Conservation (phyloP, 2,113 vertebrate species). For the Gallinago paraguaiae region DNA sequence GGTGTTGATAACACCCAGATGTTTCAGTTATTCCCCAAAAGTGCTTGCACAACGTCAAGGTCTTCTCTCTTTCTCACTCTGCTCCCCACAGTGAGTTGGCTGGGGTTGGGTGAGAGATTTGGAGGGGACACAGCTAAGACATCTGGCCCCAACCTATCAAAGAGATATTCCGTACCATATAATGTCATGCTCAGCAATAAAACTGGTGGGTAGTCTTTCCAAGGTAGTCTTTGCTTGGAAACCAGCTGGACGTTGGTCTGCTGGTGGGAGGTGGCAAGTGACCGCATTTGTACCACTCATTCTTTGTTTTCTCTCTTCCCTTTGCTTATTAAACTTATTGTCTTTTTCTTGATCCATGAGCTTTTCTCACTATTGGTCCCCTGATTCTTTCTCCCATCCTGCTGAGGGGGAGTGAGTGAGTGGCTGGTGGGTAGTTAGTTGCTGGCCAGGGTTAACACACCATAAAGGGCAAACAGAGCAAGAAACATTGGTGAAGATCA, state of each 20-base stretch:
- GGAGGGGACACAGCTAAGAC: not conserved
- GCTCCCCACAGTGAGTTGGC: accelerated
- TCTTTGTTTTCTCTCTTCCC: not conserved
- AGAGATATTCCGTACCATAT: not conserved
- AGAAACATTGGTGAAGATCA: not conserved
- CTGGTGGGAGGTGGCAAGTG: not conserved
- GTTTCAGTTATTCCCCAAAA: not conserved
- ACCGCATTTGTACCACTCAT: not conserved
- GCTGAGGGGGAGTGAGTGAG: not conserved
- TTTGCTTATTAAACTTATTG: not conserved
- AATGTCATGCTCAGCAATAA: not conserved
- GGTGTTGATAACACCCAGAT: not conserved
- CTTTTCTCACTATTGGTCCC: not conserved
- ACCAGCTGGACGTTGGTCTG: accelerated
- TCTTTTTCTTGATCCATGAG: not conserved
- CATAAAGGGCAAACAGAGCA: not conserved
- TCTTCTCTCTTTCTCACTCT: not conserved
- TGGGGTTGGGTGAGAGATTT: accelerated
- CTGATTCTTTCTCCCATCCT: not conserved
- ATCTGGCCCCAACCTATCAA: not conserved
- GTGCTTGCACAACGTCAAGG: not conserved
- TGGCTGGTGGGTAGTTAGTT: not conserved
- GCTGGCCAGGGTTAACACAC: not conserved
- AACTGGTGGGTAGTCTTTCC: not conserved
- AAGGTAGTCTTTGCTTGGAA: not conserved